These are phyloP conservation scores for Colistium nudipinnis DNA, from an alignment of 2,113 vertebrate genomes.

Conservation along the genomic window DNA sequence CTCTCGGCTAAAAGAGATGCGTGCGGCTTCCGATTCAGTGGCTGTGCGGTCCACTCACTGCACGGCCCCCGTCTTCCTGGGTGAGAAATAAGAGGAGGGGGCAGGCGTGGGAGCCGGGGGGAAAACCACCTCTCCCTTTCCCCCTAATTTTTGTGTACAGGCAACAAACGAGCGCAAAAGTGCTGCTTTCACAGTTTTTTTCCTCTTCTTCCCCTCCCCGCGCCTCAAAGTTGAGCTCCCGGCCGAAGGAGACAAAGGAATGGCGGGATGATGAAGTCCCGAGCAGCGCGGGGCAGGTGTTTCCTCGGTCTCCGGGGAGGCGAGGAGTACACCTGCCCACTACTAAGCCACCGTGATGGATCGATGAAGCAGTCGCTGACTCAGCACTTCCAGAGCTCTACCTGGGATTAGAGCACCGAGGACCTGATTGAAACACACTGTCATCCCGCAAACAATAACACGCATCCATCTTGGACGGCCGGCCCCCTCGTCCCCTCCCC, in stretches of 20 bases:
- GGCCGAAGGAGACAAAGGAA: conserved; percentile 80
- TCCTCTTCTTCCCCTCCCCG: too few species aligned
- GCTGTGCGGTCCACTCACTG: conserved; percentile 77
- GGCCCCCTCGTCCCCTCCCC: conserved; percentile 60
- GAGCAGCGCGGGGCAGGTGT: conserved; percentile 82
- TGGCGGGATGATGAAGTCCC: conserved; percentile 76
- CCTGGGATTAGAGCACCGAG: conserved; percentile 87
- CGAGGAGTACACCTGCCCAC: conserved; percentile 83
- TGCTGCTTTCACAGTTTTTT: conserved; percentile 86
- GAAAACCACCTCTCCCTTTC: conserved; percentile 63
- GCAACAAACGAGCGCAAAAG: conserved; percentile 84
- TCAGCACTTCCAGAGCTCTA: conserved; percentile 83
- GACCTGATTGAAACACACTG: conserved; percentile 89
- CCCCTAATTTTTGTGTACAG: conserved; percentile 78
- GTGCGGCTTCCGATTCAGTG: conserved; percentile 36
- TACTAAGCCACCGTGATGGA: conserved; percentile 82
- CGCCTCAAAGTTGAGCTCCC: conserved; percentile 74
- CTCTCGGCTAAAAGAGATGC: conserved; percentile 47
- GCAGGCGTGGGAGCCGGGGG: conserved; percentile 54
- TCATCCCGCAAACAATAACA: conserved; percentile 92
- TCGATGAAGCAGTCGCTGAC: conserved; percentile 87
- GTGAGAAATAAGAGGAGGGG: conserved; percentile 60
- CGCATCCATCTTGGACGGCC: conserved; percentile 82
- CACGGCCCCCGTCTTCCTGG: conserved; percentile 58
- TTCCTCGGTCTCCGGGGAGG: conserved; percentile 82